Percentiles rank a stretch among this genome's conserved stretches.
Evolutionary conservation across 2,888 invertebrate genomes (phyloP).

Genomic region (Drosophila glabriapex): DNA sequence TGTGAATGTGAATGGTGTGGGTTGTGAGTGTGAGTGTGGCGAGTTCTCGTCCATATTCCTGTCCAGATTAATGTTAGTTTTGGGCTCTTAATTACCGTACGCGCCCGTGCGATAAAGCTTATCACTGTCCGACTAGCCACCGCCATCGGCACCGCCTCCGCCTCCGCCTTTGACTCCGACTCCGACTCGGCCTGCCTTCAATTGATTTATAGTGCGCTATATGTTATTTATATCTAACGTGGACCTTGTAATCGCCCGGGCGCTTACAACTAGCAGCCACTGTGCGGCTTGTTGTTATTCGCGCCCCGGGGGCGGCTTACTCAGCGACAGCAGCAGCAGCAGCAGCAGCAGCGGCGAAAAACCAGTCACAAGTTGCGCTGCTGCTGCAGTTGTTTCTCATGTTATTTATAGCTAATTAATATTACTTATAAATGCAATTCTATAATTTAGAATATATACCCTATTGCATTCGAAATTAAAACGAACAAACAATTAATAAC

Average conservation of each 20-base stretch:
- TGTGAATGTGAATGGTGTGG: slow-evolving; percentile 5
- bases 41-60: slow-evolving; percentile 50
- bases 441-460: slow-evolving; percentile 73
- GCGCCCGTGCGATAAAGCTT: slow-evolving; percentile 78
- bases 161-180: neutral
- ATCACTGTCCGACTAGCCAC: slow-evolving; percentile 50
- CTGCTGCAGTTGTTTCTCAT: slow-evolving; percentile 60
- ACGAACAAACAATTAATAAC: slow-evolving; percentile 62
- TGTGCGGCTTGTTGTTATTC: slow-evolving; percentile 48
- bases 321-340: slow-evolving; percentile 26
- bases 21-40: slow-evolving; percentile 3
- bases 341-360: slow-evolving; percentile 17
- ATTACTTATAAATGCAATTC: slow-evolving; percentile 80
- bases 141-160: neutral
- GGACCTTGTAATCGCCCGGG: slow-evolving; percentile 63
- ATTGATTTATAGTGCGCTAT: slow-evolving; percentile 74
- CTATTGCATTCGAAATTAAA: slow-evolving; percentile 62
- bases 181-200: slow-evolving; percentile 23
- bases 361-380: slow-evolving; percentile 62
- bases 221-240: slow-evolving; percentile 73
- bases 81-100: slow-evolving; percentile 69
- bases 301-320: slow-evolving; percentile 61
- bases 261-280: slow-evolving; percentile 65
- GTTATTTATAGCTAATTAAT: slow-evolving; percentile 80
- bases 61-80: slow-evolving; percentile 72